Percentiles rank a stretch among this genome's conserved stretches.
Evolutionary conservation across 2,113 vertebrate species (phyloP).

Genomic region (Leptobrachium ailaonicum): DNA sequence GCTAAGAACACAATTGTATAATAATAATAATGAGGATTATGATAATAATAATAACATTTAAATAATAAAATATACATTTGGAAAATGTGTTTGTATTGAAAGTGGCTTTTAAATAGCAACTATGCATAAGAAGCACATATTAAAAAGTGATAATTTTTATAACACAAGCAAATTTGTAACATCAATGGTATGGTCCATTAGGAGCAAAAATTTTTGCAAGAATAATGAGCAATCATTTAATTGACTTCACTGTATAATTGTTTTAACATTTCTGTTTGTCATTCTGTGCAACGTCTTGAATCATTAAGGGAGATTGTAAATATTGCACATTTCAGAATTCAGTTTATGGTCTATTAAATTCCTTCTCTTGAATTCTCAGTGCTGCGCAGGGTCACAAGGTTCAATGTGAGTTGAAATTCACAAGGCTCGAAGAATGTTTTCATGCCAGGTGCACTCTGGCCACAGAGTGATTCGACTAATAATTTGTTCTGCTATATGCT

Average conservation of each 20-base stretch:
- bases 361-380: conserved; percentile 52
- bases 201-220: conserved; percentile 71
- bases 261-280: conserved; percentile 71
- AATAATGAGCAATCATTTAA: conserved; percentile 75
- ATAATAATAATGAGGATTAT: too few relatives aligned
- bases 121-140: too few relatives aligned
- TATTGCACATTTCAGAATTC: conserved; percentile 57
- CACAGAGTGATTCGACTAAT: conserved; percentile 1
- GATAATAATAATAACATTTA: too few relatives aligned
- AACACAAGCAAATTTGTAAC: conserved; percentile 74
- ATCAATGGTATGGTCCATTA: conserved; percentile 76
- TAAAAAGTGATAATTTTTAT: conserved; percentile 49
- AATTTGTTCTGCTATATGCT: conserved; percentile 20
- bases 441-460: conserved; percentile 37
- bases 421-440: conserved; percentile 30
- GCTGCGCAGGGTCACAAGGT: conserved; percentile 37
- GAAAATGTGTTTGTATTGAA: too few relatives aligned
- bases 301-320: conserved; percentile 70
- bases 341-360: conserved; percentile 42
- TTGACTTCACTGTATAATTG: conserved; percentile 71
- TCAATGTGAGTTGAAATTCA: conserved; percentile 33
- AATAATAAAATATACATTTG: too few relatives aligned
- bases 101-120: too few relatives aligned
- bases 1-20: too few relatives aligned
- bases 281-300: conserved; percentile 65